phyloP scores from a whole-genome alignment of 2,888 invertebrate genomes.

The Volucella inflata region DNA sequence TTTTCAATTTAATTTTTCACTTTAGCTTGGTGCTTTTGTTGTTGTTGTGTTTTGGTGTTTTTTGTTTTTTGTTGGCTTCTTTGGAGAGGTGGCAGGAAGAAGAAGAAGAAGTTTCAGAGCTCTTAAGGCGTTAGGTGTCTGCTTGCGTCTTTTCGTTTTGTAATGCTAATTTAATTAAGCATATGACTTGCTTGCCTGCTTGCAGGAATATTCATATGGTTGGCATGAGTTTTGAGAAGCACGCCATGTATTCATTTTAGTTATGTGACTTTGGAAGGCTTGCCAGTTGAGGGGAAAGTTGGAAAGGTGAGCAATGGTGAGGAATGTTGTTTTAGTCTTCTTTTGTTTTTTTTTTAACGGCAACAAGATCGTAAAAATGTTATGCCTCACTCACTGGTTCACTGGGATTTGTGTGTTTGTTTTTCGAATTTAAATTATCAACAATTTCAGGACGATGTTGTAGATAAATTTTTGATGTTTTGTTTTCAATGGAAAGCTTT shows the following conservation, averaged over 20 bases:
- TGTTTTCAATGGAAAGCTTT: conserved; percentile 8
- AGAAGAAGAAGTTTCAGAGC: conserved; percentile 28
- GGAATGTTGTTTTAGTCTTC: background rate
- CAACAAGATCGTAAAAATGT: conserved; percentile 29
- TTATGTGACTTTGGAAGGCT: background rate
- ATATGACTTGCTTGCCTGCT: conserved; percentile 72
- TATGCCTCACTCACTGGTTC: background rate
- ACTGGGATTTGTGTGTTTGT: background rate
- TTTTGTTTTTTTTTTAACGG: background rate
- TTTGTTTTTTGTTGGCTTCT: background rate
- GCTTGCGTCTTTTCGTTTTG: conserved; percentile 66
- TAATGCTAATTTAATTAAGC: conserved; percentile 75
- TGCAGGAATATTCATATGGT: conserved; percentile 69
- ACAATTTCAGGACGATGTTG: background rate
- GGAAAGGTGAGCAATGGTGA: background rate
- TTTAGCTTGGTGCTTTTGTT: conserved; percentile 32
- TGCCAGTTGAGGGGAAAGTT: background rate
- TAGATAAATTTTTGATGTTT: background rate
- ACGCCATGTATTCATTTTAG: conserved; percentile 26
- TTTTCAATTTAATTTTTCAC: conserved; percentile 73
- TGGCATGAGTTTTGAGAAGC: conserved; percentile 26
- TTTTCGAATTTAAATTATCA: conserved; percentile 6
- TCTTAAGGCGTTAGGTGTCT: conserved; percentile 47
- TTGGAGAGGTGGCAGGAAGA: background rate
- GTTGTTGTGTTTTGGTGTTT: background rate